Base-by-base conservation (phyloP, 2,797 vertebrate genomes). In the Lerista edwardsae region DNA sequence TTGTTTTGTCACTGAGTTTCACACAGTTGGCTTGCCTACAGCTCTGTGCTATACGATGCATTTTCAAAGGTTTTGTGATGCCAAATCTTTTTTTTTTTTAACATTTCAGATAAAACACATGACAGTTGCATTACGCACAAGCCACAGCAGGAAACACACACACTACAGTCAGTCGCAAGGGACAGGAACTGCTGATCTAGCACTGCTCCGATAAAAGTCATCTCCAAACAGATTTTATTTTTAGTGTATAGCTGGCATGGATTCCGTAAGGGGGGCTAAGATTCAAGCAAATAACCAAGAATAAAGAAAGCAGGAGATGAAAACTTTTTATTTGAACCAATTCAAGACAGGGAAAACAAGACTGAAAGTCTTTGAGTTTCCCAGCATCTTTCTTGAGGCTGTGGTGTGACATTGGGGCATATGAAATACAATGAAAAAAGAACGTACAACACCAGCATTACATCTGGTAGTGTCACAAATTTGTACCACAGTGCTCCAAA, bases 51-150 rank as follows among this genome's bases (percentile, higher is more conserved):
- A 23, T 25, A 68, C 19, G 85, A 80, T 14, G 3, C 0, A 0
- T 67, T 93, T 89, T 87, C 55, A 10, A 62, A 78, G 69, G 14
- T 77, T 84, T 1, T 1, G 0, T 69, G 23, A 71, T 85, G 4
- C 27, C 69, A 41, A 80, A 80, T n/a, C 10, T 83, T 8, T 77
- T 72, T 51, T 71, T 29, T 36, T 72, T 72, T 61, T 74, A 21
- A 80, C 76, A 84, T 90, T 77, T 80, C 80, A 44, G 75, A 59
- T 79, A 7, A 12, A 47, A 3, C 4, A 1, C 61, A 88, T 91
- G 80, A 77, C 82, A 89, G 31, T 68, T 88, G 34, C 73, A 34
- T 85, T 0, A 0, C 23, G 55, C 55, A 67, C 39, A 62, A 55
- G 65, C 39, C 41, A 29, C 19, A 61, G 34, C 55, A 85, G 84